phyloP scores from a whole-genome alignment of 2,113 vertebrate genomes.

The Pavo muticus region DNA sequence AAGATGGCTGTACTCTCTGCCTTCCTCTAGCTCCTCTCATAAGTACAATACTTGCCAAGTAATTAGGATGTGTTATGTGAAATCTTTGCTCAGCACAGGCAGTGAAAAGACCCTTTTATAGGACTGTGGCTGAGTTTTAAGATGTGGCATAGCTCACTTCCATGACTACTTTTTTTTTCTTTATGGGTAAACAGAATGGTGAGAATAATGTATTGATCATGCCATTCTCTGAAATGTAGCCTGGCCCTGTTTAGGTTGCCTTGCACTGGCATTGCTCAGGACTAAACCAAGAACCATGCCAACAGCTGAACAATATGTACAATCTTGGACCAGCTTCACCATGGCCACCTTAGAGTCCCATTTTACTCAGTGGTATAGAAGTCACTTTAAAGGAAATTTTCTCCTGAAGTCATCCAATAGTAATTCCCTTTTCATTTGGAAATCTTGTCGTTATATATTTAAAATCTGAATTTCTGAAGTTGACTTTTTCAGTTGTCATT shows the following conservation, averaged over 20 bases:
- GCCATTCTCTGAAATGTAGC: neutral
- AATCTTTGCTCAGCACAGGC: neutral
- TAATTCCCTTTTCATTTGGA: neutral
- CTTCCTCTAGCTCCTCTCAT: neutral
- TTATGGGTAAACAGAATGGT: neutral
- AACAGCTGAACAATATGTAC: rapidly evolving
- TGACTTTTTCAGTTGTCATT: neutral
- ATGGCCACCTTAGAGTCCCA: no score
- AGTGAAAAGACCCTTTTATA: neutral
- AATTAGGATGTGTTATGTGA: neutral
- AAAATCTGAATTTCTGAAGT: neutral
- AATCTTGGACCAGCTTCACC: neutral
- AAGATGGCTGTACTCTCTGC: neutral
- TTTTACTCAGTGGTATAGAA: neutral
- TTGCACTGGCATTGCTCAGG: neutral
- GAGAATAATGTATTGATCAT: no score
- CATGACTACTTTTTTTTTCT: neutral
- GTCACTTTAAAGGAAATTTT: neutral
- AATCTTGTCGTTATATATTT: neutral
- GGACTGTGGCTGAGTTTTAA: neutral
- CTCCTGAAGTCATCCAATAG: neutral
- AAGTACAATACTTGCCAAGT: neutral
- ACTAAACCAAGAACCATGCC: neutral
- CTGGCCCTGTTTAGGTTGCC: neutral
- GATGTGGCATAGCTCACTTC: rapidly evolving